Evolutionary conservation across 2,113 vertebrate genomes (phyloP).

Genomic region (Gymnorhina tibicen): DNA sequence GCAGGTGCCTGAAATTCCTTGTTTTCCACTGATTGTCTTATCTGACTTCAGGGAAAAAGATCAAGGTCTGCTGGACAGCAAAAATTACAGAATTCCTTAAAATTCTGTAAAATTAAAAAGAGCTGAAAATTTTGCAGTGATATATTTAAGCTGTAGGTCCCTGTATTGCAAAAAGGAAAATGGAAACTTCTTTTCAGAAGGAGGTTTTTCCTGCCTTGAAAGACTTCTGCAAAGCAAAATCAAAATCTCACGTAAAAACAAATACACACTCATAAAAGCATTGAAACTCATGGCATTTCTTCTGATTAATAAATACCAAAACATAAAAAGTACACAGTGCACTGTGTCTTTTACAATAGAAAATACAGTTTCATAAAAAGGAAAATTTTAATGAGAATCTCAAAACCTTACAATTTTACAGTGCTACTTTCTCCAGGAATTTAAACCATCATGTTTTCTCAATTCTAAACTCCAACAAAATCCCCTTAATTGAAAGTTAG

Average conservation of each 20-base stretch:
- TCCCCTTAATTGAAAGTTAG: neutral
- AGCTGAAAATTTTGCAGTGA: neutral
- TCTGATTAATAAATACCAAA: neutral
- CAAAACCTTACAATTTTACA: neutral
- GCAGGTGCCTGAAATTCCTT: neutral
- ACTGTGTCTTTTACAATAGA: neutral
- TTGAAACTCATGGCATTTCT: neutral
- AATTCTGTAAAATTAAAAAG: no score
- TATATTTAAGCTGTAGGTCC: neutral
- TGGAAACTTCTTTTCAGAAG: neutral
- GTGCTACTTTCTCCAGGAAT: neutral
- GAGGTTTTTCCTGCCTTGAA: neutral
- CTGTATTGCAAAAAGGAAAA: neutral
- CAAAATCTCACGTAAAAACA: neutral
- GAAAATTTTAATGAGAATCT: neutral
- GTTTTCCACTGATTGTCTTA: neutral
- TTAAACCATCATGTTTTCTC: neutral
- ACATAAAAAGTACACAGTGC: rapidly evolving
- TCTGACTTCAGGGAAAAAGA: neutral
- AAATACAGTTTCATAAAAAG: neutral
- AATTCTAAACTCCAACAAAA: neutral
- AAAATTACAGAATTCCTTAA: neutral
- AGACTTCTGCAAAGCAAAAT: neutral
- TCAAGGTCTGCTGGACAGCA: neutral
- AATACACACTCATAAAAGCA: neutral